Percentiles rank a stretch among this genome's conserved stretches.
These are phyloP conservation scores for Tetranychus cinnabarinus DNA, from an alignment of 1,140 invertebrate species.

Conservation along the genomic window DNA sequence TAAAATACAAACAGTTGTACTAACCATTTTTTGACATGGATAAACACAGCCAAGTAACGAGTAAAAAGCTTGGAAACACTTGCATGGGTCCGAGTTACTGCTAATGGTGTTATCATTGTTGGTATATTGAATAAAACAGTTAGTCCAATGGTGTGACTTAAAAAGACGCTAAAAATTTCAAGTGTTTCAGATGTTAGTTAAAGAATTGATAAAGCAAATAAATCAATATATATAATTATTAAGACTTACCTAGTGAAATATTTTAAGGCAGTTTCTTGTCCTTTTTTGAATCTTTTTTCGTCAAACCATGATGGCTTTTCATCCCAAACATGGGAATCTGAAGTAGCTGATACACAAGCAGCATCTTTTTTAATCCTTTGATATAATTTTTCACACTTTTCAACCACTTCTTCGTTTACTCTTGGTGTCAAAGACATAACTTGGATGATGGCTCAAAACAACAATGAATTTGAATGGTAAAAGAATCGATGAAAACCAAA, in stretches of 20 bases:
- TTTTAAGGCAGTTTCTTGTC: neutral
- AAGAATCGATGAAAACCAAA: too few species aligned
- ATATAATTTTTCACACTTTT: neutral
- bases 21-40: slow-evolving; percentile 43
- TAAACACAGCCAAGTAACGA: slow-evolving; percentile 43
- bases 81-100: neutral
- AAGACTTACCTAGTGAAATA: neutral
- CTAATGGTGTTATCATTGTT: neutral
- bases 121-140: slow-evolving; percentile 5
- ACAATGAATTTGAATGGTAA: too few species aligned
- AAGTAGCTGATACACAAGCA: neutral
- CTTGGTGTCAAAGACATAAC: neutral
- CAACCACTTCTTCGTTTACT: neutral
- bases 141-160: neutral
- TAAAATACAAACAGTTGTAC: neutral
- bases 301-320: neutral
- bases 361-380: neutral
- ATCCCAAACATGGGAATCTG: neutral
- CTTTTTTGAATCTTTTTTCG: neutral
- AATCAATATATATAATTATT: neutral
- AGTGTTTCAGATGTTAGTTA: neutral
- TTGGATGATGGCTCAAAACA: too few species aligned
- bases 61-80: slow-evolving; percentile 33
- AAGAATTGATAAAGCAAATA: neutral
- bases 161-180: neutral